A percentile compares a stretch with the other conserved stretches of the same genome.
phyloP scores from a whole-genome alignment of 1,140 invertebrate species.

The Apocrypta bakeri region DNA sequence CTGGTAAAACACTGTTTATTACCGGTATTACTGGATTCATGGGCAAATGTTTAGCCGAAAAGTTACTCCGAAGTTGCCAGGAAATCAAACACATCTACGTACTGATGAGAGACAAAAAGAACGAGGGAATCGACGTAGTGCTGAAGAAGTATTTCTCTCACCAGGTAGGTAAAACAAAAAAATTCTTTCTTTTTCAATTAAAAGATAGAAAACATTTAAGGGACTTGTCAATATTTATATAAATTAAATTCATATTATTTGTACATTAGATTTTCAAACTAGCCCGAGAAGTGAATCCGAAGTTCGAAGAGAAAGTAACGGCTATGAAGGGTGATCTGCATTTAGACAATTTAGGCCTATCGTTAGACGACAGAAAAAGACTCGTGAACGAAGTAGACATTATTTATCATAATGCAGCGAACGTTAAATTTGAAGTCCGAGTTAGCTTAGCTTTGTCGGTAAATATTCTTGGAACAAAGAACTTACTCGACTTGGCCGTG shows the following conservation, averaged over 20 bases:
- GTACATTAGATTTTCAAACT: conserved; percentile 77
- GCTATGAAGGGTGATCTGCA: conserved; percentile 81
- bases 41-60: conserved; percentile 79
- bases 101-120: conserved; percentile 76
- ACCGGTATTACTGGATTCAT: conserved; percentile 76
- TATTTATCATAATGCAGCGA: conserved; percentile 92
- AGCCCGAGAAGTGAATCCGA: conserved; percentile 71
- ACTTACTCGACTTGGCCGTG: conserved; percentile 78
- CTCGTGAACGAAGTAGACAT: conserved; percentile 79
- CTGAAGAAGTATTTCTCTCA: neutral
- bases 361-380: conserved; percentile 75
- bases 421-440: conserved; percentile 90
- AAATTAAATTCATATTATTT: neutral
- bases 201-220: too few species aligned
- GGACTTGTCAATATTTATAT: neutral
- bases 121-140: conserved; percentile 59
- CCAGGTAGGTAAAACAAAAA: neutral
- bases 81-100: conserved; percentile 77
- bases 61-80: conserved; percentile 77
- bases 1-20: conserved; percentile 55
- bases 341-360: conserved; percentile 81
- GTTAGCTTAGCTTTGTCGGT: conserved; percentile 80
- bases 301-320: conserved; percentile 77
- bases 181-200: too few species aligned
- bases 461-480: conserved; percentile 78